Base-by-base conservation (phyloP, 2,797 vertebrate genomes). In the Enteromius anoplus region DNA sequence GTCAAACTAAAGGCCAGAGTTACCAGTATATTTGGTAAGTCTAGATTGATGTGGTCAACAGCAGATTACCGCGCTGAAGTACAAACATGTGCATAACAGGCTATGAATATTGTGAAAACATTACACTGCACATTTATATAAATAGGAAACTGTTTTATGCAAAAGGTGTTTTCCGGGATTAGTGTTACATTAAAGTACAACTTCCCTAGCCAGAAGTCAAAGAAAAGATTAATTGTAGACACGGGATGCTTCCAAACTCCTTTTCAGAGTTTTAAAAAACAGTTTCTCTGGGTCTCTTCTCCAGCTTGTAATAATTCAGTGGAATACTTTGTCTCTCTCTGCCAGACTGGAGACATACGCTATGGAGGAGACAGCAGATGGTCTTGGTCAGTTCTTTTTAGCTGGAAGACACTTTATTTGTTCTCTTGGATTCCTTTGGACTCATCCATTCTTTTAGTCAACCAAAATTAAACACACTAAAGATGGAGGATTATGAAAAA, bases 351-450 rank as follows among this genome's bases (percentile, higher is more conserved):
- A 85, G 51, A 82, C 68, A 80, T 68, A 65, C 14, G 21, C 37
- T 76, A 53, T 66, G 64, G 21, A 75, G 81, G 75, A 75, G 49
- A 84, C 68, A 82, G 23, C 78, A 85, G 84, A 84, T 85, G 84
- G 84, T 66, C 81, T 73, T 65, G 60, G 73, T 81, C 69, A 81
- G 4, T 49, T 40, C 68, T 1, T 71, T 80, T 60, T 15, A 42
- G 60, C 8, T 84, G 66, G 34, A 58, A 71, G 60, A 81, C 66
- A 62, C 60, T 53, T 60, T n/a, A 19, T 84, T 84, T 82, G 51
- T 82, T 51, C 53, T 60, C 65, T 81, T 72, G 77, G 51, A 53
- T 68, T 32, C 19, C 21, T 66, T 78, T 64, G 23, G 66, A 34
- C 69, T 72, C 75, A 34, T 80, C 60, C 45, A 79, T 84, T 73